Base-by-base conservation (phyloP, 2,797 vertebrate species). In the Macroramphosus scolopax region DNA sequence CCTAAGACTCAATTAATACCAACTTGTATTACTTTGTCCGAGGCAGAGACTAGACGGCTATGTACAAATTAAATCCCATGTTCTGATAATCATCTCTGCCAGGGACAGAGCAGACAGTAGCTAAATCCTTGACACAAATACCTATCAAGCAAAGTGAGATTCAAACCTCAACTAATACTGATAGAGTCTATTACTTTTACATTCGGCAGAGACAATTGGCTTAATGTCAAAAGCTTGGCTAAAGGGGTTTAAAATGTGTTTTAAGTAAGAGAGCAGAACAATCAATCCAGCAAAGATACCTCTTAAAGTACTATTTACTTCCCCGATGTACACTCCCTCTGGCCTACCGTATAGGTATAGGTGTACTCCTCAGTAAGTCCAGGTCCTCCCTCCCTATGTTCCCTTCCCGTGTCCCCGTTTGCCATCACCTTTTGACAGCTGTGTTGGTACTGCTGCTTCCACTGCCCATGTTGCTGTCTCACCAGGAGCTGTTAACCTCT, bases 381-480 rank as follows among this genome's bases (percentile, higher is more conserved):
- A 33, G 16, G 49, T 5, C 13, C 28, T n/a, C 26, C 34, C 11
- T 6, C n/a, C 24, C 8, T 14, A 5, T 20, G 1, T 4, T 9
- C 9, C 5, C 5, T 12, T 3, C 13, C 2, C 13, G 3, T 37
- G 22, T 41, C 35, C 41, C 53, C 29, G 37, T 59, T 55, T 41
- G 11, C 3, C 64, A 85, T 86, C 64, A 89, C 89, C 85, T 79
- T 70, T 40, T 72, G 3, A 37, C 63, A 65, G 54, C 51, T 54
- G 30, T 51, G 11, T 60, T 61, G 53, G 60, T 55, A 34, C 68
- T 84, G 82, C 88, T 88, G 70, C 75, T 80, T 29, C 84, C 82
- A 73, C 75, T 89, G 29, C 89, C 87, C 87, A 89, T 90, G 47
- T 31, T 83, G 68, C 11, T 42, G 39, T 42, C 25, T 62, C 61